Base-by-base conservation (phyloP, 2,888 invertebrate species). In the Drosophila mulleri region DNA sequence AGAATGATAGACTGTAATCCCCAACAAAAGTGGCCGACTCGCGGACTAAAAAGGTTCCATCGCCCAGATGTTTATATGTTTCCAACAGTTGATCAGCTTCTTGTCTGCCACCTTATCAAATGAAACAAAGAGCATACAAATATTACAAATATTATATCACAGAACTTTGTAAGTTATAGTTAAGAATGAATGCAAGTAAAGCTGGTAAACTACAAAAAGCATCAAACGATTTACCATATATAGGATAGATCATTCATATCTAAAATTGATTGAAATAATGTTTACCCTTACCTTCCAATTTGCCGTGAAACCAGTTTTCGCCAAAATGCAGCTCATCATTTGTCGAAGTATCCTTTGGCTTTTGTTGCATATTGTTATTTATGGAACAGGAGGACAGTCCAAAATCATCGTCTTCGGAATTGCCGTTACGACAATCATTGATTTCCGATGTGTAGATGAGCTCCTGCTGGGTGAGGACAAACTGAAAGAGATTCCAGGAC, bases 11-110 rank as follows among this genome's bases (percentile, higher is more conserved):
- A 73, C 98, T 98, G 91, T 98, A 98, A 92, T 98, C 98, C 0
- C 98, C 98, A 0, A 98, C 97, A 93, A 98, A 98, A 0, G 98
- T 98, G 32, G 98, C 98, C 91, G 98, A 98, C 83, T 98, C 97
- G 37, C 98, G 94, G 0, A 99, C 98, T 35, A 98, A 94, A 92
- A 98, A 98, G 0, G 98, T 98, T 0, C 98, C 98, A 91, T 98
- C 98, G 0, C 98, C 98, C 5, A 98, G 94, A 91, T 96, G 95
- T 0, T 97, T 94, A 91, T 98, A 97, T 8, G 95, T 94, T 63
- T 95, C 94, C 12, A 98, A 92, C 26, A 93, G 79, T 52, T 89
- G 85, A 91, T 97, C 97, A 0, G 97, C 96, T 89, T 98, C 97
- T 72, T 95, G 95, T 6, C 97, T 93, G 23, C 97, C 97, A 29